Evolutionary conservation across 2,797 vertebrate genomes (phyloP), one percentile per base, ranked within the genome.

Genomic region (Allobates femoralis): DNA sequence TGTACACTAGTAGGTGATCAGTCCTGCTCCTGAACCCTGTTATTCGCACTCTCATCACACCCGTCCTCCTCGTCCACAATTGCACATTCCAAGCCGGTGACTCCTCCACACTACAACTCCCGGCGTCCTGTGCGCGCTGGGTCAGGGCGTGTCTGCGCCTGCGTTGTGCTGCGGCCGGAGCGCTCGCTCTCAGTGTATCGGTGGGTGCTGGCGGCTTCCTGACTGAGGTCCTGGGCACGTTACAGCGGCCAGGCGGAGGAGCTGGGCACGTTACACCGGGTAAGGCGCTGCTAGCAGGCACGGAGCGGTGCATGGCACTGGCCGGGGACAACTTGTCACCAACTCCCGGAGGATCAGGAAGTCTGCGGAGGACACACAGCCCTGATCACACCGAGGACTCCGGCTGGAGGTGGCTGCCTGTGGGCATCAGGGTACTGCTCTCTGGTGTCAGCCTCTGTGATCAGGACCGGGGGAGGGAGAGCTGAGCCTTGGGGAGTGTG

Each of bases 181-280:
- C n/a, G 23, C 51, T 66, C 8, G 15, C 10, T 26, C 51, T 23
- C 18, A 19, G 55, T 75, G 81, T 50, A 4, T 73, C 7, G 32
- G 19, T 74, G 82, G 86, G 86, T 88, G 82, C 82, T 75, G 82
- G 82, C 77, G 77, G 86, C 46, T 88, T 88, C 76, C 82, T 84
- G 82, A 77, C 56, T 26, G 66, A 10, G 19, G 58, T 23, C 41
- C 41, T 21, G 51, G 56, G 46, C 62, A 11, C 28, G 7, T 55
- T 3, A 23, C 32, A 41, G n/a, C 7, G 41, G 86, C n/a, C n/a
- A n/a, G n/a, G n/a, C n/a, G n/a, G n/a, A n/a, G n/a, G n/a, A n/a
- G 56, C 41, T 21, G 51, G 56, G 46, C 62, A 11, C 28, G 7
- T 55, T 3, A 23, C 32, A 41, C 34, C 7, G 41, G 86, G 86